phyloP scores from a whole-genome alignment of 2,113 vertebrate genomes.

The Ictalurus punctatus region DNA sequence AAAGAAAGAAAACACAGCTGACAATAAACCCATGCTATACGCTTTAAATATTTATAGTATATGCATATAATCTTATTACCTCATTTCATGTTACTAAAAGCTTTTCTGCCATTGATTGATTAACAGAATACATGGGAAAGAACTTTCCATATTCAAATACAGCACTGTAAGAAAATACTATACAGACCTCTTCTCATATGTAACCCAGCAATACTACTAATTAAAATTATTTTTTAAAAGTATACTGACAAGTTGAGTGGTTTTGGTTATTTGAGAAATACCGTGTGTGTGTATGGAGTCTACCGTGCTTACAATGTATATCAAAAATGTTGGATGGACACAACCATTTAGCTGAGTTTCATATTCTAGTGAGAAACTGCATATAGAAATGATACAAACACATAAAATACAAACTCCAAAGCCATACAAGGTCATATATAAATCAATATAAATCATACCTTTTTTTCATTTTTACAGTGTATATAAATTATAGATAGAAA shows the following conservation, averaged over 20 bases:
- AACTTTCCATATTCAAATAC: constrained; percentile 25
- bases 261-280: constrained; percentile 27
- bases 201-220: constrained; percentile 26
- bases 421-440: constrained; percentile 42
- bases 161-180: constrained; percentile 33
- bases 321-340: constrained; percentile 41
- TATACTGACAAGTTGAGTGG: background rate
- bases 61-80: constrained; percentile 34
- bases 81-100: constrained; percentile 26
- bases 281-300: background rate
- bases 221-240: background rate
- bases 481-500: constrained; percentile 46
- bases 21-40: constrained; percentile 16
- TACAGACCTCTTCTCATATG: constrained; percentile 24
- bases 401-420: constrained; percentile 46
- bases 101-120: constrained; percentile 27
- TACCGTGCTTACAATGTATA: constrained; percentile 25
- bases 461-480: constrained; percentile 3
- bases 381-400: constrained; percentile 52
- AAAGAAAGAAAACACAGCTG: background rate
- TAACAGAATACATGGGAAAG: constrained; percentile 29
- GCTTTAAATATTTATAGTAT: constrained; percentile 31
- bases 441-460: constrained; percentile 49
- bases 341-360: background rate
- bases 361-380: constrained; percentile 39